phyloP scores from a whole-genome alignment of 1,140 invertebrate genomes.

The Holcopasites calliopsidis region DNA sequence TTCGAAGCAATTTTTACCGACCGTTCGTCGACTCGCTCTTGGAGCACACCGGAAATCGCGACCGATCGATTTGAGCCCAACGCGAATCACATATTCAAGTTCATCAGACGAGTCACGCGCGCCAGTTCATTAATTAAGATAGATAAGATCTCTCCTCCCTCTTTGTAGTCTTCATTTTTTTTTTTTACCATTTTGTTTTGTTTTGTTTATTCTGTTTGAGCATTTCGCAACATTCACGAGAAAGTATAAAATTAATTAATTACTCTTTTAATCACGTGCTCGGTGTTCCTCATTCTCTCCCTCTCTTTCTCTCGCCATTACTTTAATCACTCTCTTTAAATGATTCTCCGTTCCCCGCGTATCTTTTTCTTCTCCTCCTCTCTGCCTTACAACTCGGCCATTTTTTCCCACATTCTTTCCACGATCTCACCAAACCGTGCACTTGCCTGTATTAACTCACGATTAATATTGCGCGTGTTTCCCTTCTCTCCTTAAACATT shows the following conservation, averaged over 20 bases:
- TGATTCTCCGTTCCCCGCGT: conserved; percentile 25
- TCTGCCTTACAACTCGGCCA: neutral
- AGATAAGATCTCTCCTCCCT: conserved; percentile 59
- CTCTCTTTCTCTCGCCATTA: conserved; percentile 37
- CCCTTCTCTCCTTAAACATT: neutral
- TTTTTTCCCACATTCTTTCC: neutral
- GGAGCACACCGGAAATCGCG: conserved; percentile 44
- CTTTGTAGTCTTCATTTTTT: conserved; percentile 40
- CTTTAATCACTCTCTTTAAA: conserved; percentile 41
- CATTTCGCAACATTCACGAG: conserved; percentile 63
- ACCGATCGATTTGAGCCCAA: conserved; percentile 49
- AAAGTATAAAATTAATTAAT: conserved; percentile 79
- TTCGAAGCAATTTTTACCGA: neutral
- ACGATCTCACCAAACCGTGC: neutral
- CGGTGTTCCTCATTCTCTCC: conserved; percentile 60
- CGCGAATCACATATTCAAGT: conserved; percentile 50
- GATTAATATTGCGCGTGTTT: neutral
- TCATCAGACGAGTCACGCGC: conserved; percentile 47
- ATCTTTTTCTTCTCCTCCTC: neutral
- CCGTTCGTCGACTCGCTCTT: conserved; percentile 42
- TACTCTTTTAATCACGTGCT: conserved; percentile 73
- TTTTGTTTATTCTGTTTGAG: conserved; percentile 67
- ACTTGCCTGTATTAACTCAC: neutral
- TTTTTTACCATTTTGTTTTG: conserved; percentile 42
- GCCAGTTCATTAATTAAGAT: conserved; percentile 55